Conservation (phyloP, 2,113 vertebrate genomes). For the Glaucomys volans region DNA sequence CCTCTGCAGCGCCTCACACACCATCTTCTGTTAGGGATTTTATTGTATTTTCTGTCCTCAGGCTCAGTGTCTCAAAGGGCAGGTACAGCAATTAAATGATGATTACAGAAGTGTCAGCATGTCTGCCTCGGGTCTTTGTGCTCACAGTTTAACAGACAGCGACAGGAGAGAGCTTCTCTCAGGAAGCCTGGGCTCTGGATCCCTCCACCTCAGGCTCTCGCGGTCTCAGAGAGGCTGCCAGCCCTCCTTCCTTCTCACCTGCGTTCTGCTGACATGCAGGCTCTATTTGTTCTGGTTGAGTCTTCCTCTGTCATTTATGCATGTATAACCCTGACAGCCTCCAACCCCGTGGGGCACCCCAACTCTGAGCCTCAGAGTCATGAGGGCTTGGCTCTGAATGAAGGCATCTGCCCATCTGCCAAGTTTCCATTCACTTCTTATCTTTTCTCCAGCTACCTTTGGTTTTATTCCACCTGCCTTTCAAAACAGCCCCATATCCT, state of each 20-base stretch:
- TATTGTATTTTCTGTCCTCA: background rate
- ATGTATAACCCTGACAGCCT: background rate
- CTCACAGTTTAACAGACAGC: background rate
- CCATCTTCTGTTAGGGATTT: background rate
- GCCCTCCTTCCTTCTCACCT: background rate
- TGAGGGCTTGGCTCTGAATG: too few relatives aligned
- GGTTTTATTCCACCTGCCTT: background rate
- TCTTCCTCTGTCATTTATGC: too few relatives aligned
- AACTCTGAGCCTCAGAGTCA: background rate
- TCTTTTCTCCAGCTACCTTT: background rate
- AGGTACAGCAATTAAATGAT: background rate
- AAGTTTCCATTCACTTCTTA: background rate
- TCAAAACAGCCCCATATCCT: background rate
- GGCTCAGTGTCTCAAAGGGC: slow-evolving; percentile 41
- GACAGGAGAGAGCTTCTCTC: background rate
- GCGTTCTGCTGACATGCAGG: background rate
- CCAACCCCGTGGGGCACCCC: background rate
- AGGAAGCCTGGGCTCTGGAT: background rate
- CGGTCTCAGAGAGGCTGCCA: background rate
- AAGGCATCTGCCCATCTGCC: background rate
- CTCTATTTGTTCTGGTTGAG: background rate
- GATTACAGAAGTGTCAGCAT: background rate
- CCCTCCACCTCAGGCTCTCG: background rate
- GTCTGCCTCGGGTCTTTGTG: background rate
- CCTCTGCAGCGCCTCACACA: background rate